Base-by-base conservation (phyloP, 2,113 vertebrate species). In the Cephalopholis sonnerati region DNA sequence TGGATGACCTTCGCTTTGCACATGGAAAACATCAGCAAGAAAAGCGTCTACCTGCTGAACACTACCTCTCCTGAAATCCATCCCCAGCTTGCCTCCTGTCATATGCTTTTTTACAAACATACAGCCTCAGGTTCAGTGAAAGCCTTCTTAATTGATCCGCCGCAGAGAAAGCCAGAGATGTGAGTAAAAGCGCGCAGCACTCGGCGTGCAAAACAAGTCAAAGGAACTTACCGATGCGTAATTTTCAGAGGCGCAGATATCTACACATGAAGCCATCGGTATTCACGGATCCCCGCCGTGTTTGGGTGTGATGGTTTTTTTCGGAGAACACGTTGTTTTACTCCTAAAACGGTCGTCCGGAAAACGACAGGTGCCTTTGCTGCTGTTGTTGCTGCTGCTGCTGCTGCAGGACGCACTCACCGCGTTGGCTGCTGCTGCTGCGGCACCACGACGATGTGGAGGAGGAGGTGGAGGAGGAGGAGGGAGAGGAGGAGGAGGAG, bases 151-250 rank as follows among this genome's bases (percentile, higher is more conserved):
- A 71, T 48, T 66, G 22, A 66, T 41, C 57, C 64, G 32, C 74
- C 65, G 68, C 83, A 79, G 77, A 57, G 61, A 73, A 22, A 68
- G 6, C 54, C 22, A 12, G 18, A 73, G 69, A 64, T 29, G 36
- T 16, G 57, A 76, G 74, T 76, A 17, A 71, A 62, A 78, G 68
- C 82, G 85, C 78, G 64, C 75, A 65, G 77, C 79, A 16, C 32
- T n/a, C 58, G 68, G 32, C 55, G 53, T 48, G n/a, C 29, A 87
- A 76, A 83, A 81, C 85, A 90, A 89, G 82, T 83, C 66, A 71
- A 65, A 66, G 63, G 36, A 91, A 93, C 93, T 94, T 89, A 94
- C 93, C 81, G 87, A 90, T 74, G 77, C 82, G 82, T 91, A 85
- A 90, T 88, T 76, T 70, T 69, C 82, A 76, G 41, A 57, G 66